Conservation (phyloP, 2,888 invertebrate species). For the Odontocerum albicorne region DNA sequence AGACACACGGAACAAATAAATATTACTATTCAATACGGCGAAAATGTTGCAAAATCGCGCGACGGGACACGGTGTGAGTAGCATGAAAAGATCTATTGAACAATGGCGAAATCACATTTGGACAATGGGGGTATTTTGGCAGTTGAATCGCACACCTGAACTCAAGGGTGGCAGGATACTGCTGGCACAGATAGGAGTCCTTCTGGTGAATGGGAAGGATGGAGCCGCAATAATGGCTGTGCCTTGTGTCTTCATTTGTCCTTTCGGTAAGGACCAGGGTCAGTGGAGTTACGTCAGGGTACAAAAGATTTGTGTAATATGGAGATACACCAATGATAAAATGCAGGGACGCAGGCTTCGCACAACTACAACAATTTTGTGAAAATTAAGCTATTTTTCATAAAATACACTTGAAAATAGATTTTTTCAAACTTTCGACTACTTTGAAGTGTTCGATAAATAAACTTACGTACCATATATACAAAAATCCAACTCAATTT, state of each 20-base stretch:
- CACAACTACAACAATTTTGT: too few relatives aligned
- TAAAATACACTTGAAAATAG: too few relatives aligned
- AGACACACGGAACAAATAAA: constrained; percentile 37
- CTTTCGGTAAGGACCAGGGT: background rate
- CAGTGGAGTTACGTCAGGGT: too few relatives aligned
- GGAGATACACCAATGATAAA: too few relatives aligned
- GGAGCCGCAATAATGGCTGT: background rate
- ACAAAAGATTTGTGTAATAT: too few relatives aligned
- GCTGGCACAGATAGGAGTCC: background rate
- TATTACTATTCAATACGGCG: constrained; percentile 35
- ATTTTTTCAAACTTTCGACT: too few relatives aligned
- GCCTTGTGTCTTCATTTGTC: constrained; percentile 18
- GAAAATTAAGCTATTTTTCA: too few relatives aligned
- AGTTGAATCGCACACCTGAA: constrained; percentile 36
- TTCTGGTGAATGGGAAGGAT: background rate
- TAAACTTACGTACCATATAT: too few relatives aligned
- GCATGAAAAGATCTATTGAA: constrained; percentile 21
- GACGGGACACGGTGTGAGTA: constrained; percentile 24
- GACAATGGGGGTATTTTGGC: constrained; percentile 35
- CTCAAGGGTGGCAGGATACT: constrained; percentile 28
- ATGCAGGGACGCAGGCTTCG: too few relatives aligned
- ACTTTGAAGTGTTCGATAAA: too few relatives aligned
- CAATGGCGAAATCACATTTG: constrained; percentile 32
- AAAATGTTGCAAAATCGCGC: constrained; percentile 34
- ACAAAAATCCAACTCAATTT: too few relatives aligned